These are phyloP conservation scores for Drosophila mayaguana DNA, from an alignment of 2,888 invertebrate species.

Conservation along the genomic window DNA sequence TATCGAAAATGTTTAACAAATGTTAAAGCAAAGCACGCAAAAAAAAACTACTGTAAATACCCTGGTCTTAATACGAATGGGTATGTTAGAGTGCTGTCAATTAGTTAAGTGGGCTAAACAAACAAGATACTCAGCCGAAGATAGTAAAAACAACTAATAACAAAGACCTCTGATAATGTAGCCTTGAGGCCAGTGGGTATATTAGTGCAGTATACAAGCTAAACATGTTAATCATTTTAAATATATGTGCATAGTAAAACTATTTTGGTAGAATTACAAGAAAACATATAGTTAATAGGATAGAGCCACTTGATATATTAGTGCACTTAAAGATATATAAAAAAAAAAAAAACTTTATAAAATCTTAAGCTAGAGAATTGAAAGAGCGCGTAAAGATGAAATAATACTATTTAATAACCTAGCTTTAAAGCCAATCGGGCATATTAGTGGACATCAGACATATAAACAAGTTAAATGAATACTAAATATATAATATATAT, in stretches of 20 bases:
- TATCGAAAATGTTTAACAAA: constrained; percentile 13
- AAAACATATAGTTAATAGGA: too few species aligned
- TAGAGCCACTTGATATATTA: too few species aligned
- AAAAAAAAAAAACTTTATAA: too few species aligned
- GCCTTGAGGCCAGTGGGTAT: not conserved
- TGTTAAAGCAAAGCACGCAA: not conserved
- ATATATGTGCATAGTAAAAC: not conserved
- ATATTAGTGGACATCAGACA: not conserved
- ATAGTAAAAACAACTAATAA: not conserved
- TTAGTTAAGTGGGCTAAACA: not conserved
- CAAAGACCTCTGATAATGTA: not conserved
- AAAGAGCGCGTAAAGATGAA: too few species aligned
- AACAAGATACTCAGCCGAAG: not conserved
- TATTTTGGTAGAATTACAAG: not conserved
- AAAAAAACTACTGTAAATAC: not conserved
- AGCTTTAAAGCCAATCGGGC: not conserved
- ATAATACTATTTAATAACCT: not conserved
- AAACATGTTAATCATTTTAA: not conserved
- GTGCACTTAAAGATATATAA: too few species aligned
- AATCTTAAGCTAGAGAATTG: too few species aligned
- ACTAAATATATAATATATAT: too few species aligned
- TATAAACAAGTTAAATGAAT: not conserved
- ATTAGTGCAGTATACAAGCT: not conserved
- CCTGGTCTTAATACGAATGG: not conserved
- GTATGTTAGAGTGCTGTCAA: not conserved